Percentiles rank a stretch among this genome's conserved stretches.
phyloP scores from a whole-genome alignment of 2,113 vertebrate species.

The Myiopsitta monachus region DNA sequence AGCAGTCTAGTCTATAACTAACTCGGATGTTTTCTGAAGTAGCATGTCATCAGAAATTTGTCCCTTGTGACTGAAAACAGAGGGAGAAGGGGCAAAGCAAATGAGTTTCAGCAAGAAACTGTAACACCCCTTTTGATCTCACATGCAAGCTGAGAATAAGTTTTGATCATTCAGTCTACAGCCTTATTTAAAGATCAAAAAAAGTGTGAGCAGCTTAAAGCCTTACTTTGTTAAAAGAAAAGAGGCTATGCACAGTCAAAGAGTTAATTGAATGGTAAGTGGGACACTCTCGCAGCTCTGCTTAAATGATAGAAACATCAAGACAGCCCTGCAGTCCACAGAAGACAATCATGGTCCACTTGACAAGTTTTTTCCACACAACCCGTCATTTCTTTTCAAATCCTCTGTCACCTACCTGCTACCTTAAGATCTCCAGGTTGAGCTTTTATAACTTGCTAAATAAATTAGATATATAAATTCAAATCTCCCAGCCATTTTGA shows the following conservation, averaged over 20 bases:
- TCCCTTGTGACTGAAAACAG: background rate
- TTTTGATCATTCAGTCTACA: background rate
- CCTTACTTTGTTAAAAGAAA: slow-evolving; percentile 13
- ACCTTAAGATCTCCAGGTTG: background rate
- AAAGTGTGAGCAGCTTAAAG: background rate
- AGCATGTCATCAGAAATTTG: background rate
- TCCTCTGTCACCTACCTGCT: background rate
- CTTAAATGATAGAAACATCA: background rate
- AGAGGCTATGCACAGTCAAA: background rate
- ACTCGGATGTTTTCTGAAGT: background rate
- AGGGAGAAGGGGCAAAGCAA: background rate
- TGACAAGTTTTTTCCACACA: background rate
- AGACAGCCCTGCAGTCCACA: background rate
- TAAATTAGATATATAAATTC: background rate
- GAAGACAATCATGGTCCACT: background rate
- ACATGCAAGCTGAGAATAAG: slow-evolving; percentile 9
- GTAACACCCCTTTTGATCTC: slow-evolving; percentile 38
- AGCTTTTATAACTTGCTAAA: background rate
- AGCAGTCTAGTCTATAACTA: background rate
- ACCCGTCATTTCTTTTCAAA: background rate
- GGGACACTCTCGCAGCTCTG: background rate
- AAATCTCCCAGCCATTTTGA: background rate
- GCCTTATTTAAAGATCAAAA: slow-evolving; percentile 41
- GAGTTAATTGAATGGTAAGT: background rate
- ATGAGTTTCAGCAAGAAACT: slow-evolving; percentile 27